Evolutionary conservation across 2,888 invertebrate genomes (phyloP).

Genomic region (Morpho deidamia): DNA sequence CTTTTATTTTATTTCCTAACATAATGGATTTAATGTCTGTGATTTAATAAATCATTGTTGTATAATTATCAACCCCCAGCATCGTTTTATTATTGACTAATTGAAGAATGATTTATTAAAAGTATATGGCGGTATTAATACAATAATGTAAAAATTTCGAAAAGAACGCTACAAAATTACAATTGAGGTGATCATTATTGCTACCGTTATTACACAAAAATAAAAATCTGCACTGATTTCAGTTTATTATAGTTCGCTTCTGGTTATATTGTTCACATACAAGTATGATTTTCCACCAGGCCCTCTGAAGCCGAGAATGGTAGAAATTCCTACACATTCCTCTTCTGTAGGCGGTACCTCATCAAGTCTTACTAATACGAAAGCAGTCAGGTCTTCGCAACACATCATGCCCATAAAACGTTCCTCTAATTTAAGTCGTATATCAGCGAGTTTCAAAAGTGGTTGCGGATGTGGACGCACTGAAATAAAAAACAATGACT

Average conservation of each 20-base stretch:
- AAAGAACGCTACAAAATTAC: no score
- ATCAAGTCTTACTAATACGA: constrained; percentile 41
- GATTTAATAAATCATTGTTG: no score
- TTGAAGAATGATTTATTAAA: no score
- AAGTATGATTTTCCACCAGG: constrained; percentile 46
- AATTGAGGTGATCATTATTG: no score
- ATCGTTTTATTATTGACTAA: no score
- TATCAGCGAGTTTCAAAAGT: constrained; percentile 46
- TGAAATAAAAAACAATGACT: constrained; percentile 34
- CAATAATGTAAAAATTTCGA: no score
- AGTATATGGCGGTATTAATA: no score
- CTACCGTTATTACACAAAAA: no score
- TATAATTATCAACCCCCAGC: no score
- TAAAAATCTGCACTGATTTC: not conserved
- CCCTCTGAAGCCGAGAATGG: constrained; percentile 37
- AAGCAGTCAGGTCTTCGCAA: constrained; percentile 56
- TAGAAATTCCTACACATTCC: constrained; percentile 40
- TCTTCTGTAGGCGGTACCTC: constrained; percentile 47
- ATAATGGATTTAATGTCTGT: no score
- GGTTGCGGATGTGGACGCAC: constrained; percentile 48
- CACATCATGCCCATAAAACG: constrained; percentile 56
- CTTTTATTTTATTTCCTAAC: no score
- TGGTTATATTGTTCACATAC: constrained; percentile 30
- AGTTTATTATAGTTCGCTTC: constrained; percentile 31
- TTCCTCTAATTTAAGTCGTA: constrained; percentile 51